A percentile compares a stretch with the other conserved stretches of the same genome.
Conservation (phyloP, 2,113 vertebrate genomes). For the Haemorhous mexicanus region DNA sequence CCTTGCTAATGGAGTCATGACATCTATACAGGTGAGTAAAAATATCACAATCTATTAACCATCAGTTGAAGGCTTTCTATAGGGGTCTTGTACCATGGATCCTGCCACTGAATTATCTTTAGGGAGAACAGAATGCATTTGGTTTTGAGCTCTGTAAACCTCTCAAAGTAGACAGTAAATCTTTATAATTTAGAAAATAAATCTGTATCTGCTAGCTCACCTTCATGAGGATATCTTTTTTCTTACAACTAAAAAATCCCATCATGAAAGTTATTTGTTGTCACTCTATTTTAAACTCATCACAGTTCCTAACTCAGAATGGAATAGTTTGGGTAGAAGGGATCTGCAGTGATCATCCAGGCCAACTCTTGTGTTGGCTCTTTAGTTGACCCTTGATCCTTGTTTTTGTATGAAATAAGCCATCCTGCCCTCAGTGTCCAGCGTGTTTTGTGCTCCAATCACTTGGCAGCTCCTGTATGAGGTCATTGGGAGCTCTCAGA, state of each 20-base stretch:
- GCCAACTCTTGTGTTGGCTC: background rate
- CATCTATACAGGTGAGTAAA: conserved; percentile 88
- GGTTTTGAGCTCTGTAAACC: background rate
- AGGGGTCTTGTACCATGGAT: background rate
- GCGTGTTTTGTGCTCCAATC: background rate
- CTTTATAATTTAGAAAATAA: background rate
- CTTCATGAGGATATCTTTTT: background rate
- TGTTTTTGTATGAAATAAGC: background rate
- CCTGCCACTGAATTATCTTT: background rate
- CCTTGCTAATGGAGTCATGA: conserved; percentile 93
- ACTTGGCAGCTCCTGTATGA: background rate
- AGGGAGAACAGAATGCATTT: background rate
- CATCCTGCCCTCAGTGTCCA: background rate
- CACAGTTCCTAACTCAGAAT: background rate
- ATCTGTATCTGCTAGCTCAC: background rate
- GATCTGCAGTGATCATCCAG: background rate
- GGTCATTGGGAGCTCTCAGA: background rate
- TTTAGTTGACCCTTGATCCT: background rate
- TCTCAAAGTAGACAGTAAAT: background rate
- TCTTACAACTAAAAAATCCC: background rate
- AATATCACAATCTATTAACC: background rate
- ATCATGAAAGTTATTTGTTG: background rate
- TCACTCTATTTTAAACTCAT: background rate
- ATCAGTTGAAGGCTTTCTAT: background rate
- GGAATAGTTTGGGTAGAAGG: background rate